Base-by-base conservation (phyloP, 1,140 invertebrate genomes). In the Cyrtorhinus lividipennis region DNA sequence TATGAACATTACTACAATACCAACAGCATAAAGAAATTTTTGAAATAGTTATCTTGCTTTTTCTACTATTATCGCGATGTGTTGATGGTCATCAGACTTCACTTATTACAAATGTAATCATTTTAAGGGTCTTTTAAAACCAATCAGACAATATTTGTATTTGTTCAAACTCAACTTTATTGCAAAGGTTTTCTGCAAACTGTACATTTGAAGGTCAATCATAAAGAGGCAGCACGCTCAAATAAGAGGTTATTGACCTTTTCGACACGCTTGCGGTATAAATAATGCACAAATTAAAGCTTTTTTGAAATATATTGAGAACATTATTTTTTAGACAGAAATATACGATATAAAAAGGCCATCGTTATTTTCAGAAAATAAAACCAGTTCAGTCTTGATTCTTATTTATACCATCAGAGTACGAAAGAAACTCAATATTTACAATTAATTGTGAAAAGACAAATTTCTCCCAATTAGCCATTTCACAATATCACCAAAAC, bases 351-450 rank as follows among this genome's bases (percentile, higher is more conserved):
- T 13, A 15, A 53, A 53, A 53, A 53, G 48, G 48, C 48, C 48
- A 53, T 53, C 48, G 48, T 53, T 53, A 53, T 53, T 53, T 53
- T 53, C 48, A 53, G 48, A 53, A 53, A 53, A 53, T 53, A 53
- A 53, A 53, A 8, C 48, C 48, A 53, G 48, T 53, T n/a, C 48
- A 53, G 48, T 53, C 48, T 53, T 53, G 20, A 53, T 53, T 53
- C 48, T 53, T 53, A 53, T 53, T 53, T 53, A n/a, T n/a, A 53
- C 48, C 18, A 10, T 53, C 48, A 53, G 20, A 53, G 8, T 53
- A 53, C 48, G 48, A 53, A 53, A 53, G 20, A 53, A 53, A 8
- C n/a, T n/a, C n/a, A n/a, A n/a, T n/a, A n/a, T n/a, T n/a, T n/a
- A n/a, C n/a, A n/a, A n/a, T n/a, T n/a, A n/a, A n/a, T n/a, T n/a